Base-by-base conservation (phyloP, 2,113 vertebrate genomes). In the Vulpes lagopus region DNA sequence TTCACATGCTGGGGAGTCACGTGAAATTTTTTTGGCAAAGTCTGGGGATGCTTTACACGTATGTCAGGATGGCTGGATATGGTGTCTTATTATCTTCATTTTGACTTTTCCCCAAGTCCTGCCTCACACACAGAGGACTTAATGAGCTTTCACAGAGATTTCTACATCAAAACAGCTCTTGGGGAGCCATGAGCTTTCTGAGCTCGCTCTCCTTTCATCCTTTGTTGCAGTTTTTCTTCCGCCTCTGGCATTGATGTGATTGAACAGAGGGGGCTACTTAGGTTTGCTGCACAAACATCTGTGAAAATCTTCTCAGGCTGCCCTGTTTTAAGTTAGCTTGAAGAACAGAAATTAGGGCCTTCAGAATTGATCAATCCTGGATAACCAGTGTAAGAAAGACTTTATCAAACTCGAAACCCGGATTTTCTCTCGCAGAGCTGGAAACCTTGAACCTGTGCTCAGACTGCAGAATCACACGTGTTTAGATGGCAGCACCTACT, bases 61-160 rank as follows among this genome's bases (percentile, higher is more conserved):
- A 73, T 32, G 87, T 92, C 87, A 59, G 94, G n/a, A 1, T 53
- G 43, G 90, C 51, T 60, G 62, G 71, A 43, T 64, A 43, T 38
- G 90, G 59, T 60, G 51, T 88, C 90, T 95, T 93, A 55, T 27
- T 91, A n/a, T 89, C 94, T 96, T 96, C 90, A 89, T 97, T 96
- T 93, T 35, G 85, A 57, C 76, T 95, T 95, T 89, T 79, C 84
- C 69, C 76, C 74, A 59, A 97, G 82, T 83, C 49, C 87, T 87
- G 80, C 69, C 69, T 92, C 69, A 96, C 38, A 95, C 49, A 93
- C 78, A 59, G 55, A 97, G 88, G 86, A 53, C 98, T 79, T 98
- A 89, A 90, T 27, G 95, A 97, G 97, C 95, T 94, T 98, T 97
- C 89, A 83, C 74, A 95, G 91, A 97, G 97, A 97, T 79, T 51